These are phyloP conservation scores for Panulirus ornatus DNA, from an alignment of 1,140 invertebrate genomes.

Conservation along the genomic window DNA sequence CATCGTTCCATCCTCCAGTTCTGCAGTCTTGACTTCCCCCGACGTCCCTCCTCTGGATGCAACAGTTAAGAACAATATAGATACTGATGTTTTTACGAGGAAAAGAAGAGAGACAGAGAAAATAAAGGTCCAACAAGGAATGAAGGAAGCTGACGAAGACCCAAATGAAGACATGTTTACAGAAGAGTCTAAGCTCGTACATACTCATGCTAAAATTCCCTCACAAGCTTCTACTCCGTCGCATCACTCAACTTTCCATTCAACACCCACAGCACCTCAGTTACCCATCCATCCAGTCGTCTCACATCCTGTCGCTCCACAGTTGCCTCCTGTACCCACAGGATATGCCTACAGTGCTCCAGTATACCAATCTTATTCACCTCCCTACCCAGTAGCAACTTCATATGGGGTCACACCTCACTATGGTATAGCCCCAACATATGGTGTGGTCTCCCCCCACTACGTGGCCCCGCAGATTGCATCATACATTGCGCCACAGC, in stretches of 20 bases:
- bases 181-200: background rate
- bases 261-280: background rate
- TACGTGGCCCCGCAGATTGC: constrained; percentile 31
- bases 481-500: background rate
- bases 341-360: background rate
- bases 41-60: background rate
- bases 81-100: too few species aligned
- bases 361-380: background rate
- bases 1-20: background rate
- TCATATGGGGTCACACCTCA: background rate
- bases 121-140: background rate
- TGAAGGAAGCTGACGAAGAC: too few species aligned
- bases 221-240: background rate
- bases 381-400: background rate
- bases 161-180: background rate
- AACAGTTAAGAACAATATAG: background rate
- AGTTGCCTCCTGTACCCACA: background rate
- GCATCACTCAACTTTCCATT: background rate
- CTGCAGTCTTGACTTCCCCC: background rate
- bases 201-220: background rate
- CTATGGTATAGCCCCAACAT: background rate
- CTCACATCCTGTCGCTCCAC: background rate
- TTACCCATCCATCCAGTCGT: background rate
- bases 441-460: background rate
- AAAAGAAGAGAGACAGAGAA: background rate